A percentile compares a stretch with the other conserved stretches of the same genome.
Conservation (phyloP, 2,797 vertebrate genomes). For the Moxostoma hubbsi region DNA sequence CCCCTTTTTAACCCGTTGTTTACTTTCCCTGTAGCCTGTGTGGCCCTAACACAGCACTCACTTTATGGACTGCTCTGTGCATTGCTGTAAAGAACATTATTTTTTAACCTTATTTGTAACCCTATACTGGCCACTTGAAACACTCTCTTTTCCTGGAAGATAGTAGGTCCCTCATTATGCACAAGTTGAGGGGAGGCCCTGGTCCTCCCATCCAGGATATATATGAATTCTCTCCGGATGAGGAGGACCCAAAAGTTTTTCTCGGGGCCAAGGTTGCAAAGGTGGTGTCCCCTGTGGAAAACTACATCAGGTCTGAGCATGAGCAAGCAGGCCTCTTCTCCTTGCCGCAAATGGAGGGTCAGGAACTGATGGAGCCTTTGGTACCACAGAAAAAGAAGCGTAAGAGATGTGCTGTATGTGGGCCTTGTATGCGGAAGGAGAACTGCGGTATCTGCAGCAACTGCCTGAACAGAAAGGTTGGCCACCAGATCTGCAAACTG, state of each 20-base stretch:
- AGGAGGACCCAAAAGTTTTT: conserved; percentile 65
- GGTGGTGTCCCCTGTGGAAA: conserved; percentile 72
- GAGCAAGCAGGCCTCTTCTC: conserved; percentile 76
- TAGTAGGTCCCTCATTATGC: conserved; percentile 64
- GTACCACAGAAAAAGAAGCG: conserved; percentile 78
- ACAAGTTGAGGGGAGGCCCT: conserved; percentile 55
- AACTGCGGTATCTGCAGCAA: conserved; percentile 86
- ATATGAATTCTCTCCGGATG: conserved; percentile 66
- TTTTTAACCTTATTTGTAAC: conserved; percentile 4
- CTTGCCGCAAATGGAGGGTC: conserved; percentile 52
- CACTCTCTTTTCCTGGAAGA: conserved; percentile 32
- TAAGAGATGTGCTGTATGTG: conserved; percentile 83
- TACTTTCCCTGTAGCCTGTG: not conserved
- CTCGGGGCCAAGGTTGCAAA: conserved; percentile 57
- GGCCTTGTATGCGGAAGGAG: conserved; percentile 81
- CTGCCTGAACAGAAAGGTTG: conserved; percentile 86
- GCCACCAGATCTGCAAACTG: conserved; percentile 91
- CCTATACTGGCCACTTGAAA: not conserved
- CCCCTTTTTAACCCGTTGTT: not conserved
- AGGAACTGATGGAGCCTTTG: not conserved
- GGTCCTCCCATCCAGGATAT: conserved; percentile 62
- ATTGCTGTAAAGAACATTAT: conserved; percentile 22
- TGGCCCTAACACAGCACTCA: conserved; percentile 10
- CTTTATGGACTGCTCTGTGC: conserved; percentile 45
- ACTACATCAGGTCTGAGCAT: conserved; percentile 76